Evolutionary conservation across 92 coral and sea anemone species (phyloP), one percentile per base, ranked within the genome.

Genomic region (Palythoa grandis): DNA sequence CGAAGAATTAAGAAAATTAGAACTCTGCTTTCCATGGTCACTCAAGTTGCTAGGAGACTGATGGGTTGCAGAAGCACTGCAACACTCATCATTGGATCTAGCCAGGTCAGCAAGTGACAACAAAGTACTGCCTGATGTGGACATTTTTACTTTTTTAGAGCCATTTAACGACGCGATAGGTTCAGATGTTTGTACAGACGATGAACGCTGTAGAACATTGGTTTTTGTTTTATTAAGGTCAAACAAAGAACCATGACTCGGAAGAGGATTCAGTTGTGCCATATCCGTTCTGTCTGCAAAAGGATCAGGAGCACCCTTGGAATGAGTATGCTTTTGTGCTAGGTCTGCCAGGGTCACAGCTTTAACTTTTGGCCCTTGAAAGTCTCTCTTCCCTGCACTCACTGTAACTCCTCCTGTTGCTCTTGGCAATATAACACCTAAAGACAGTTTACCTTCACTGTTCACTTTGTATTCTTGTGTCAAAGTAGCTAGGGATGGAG

Each of bases 281-380:
- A 12, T 56, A 12, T 56, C 4, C 13, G 61, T 56, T 56, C 50
- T 3, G 50, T 43, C 50, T 10, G 16, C 19, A 63, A 13, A 2
- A 20, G 82, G 66, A 76, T 53, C 23, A 13, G 24, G 48, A 52
- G 53, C 24, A 0, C 13, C 14, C 5, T 47, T 13, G 16, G 37
- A 20, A n/a, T 52, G 14, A 76, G 66, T 76, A 40, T 53, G 12
- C 61, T 53, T 24, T 54, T 54, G 22, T 25, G 82, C 66, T 1
- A 76, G 68, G 50, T 76, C 82, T 23, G 82, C 65, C 10, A 76
- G 68, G 6, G 82, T 47, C 40, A 76, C 7, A 37, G 48, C 40
- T 29, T 29, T 54, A 24, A 10, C 8, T 14, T 25, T 15, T 54
- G 67, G 53, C 3, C 63, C 82, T 13, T 24, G 48, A 13, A 1